phyloP scores from a whole-genome alignment of 2,888 invertebrate genomes.

The Drosophila lutescens region DNA sequence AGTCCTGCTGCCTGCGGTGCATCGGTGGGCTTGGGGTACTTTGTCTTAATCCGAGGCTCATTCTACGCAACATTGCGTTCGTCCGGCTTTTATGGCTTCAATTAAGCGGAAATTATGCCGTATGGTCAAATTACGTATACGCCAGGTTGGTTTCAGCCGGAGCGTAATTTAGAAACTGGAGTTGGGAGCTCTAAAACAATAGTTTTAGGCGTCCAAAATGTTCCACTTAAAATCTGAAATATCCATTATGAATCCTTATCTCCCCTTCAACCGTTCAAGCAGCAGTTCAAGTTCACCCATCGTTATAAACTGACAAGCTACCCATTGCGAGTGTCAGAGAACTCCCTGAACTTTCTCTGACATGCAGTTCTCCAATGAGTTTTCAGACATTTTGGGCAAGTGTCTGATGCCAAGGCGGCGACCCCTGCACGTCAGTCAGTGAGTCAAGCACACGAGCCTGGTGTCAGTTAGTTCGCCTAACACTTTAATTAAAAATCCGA shows the following conservation, averaged over 20 bases:
- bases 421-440: conserved; percentile 37
- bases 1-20: conserved; percentile 40
- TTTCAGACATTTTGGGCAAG: conserved; percentile 23
- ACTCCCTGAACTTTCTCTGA: conserved; percentile 40
- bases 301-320: conserved; percentile 29
- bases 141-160: conserved; percentile 9
- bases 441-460: conserved; percentile 34
- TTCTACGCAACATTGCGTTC: conserved; percentile 59
- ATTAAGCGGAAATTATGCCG: conserved; percentile 61
- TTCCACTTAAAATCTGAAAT: neutral
- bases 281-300: conserved; percentile 36
- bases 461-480: conserved; percentile 42
- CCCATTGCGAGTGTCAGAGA: conserved; percentile 28
- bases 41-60: conserved; percentile 69
- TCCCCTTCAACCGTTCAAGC: conserved; percentile 2
- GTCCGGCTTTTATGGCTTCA: conserved; percentile 56
- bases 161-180: too few species aligned
- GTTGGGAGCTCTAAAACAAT: too few species aligned
- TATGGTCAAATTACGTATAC: conserved; percentile 32
- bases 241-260: conserved; percentile 15
- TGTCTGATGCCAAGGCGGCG: conserved; percentile 36
- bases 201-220: neutral
- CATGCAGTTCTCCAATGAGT: conserved; percentile 32
- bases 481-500: conserved; percentile 70
- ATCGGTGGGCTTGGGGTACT: conserved; percentile 54